Conservation (phyloP, 2,797 vertebrate genomes). For the Phataginus tricuspis region DNA sequence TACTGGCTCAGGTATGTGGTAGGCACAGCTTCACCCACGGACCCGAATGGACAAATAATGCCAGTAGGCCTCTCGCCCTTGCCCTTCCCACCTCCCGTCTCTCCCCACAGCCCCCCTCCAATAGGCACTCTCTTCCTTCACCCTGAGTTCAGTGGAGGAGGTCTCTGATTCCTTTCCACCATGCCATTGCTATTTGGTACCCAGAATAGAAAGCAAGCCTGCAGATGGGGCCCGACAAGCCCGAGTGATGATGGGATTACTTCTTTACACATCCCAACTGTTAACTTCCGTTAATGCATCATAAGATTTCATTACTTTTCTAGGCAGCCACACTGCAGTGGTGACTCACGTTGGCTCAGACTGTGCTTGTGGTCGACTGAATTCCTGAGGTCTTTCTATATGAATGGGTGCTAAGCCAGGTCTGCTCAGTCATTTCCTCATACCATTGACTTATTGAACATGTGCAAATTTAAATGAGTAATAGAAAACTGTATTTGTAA, state of each 20-base stretch:
- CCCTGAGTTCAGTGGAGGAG: not conserved
- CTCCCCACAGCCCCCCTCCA: no score
- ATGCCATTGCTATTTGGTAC: not conserved
- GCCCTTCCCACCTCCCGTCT: not conserved
- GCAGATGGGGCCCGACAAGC: slow-evolving; percentile 17
- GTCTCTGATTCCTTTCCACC: not conserved
- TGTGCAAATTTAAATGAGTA: slow-evolving; percentile 45
- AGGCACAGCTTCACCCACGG: not conserved
- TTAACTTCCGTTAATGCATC: not conserved
- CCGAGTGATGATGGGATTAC: not conserved
- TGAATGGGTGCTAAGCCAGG: slow-evolving; percentile 25
- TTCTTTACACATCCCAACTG: not conserved
- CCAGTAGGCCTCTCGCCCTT: not conserved
- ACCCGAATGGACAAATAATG: not conserved
- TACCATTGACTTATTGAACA: slow-evolving; percentile 44
- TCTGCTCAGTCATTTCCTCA: slow-evolving; percentile 3
- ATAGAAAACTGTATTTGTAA: slow-evolving; percentile 52
- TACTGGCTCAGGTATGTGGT: not conserved
- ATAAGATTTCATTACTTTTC: not conserved
- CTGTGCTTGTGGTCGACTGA: slow-evolving; percentile 15
- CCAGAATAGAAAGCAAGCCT: slow-evolving; percentile 3
- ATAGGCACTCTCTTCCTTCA: not conserved
- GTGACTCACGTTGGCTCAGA: slow-evolving; percentile 45
- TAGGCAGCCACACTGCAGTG: not conserved
- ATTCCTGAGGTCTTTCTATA: slow-evolving; percentile 47